Evolutionary conservation across 2,113 vertebrate species (phyloP).

Genomic region (Alligator sinensis): DNA sequence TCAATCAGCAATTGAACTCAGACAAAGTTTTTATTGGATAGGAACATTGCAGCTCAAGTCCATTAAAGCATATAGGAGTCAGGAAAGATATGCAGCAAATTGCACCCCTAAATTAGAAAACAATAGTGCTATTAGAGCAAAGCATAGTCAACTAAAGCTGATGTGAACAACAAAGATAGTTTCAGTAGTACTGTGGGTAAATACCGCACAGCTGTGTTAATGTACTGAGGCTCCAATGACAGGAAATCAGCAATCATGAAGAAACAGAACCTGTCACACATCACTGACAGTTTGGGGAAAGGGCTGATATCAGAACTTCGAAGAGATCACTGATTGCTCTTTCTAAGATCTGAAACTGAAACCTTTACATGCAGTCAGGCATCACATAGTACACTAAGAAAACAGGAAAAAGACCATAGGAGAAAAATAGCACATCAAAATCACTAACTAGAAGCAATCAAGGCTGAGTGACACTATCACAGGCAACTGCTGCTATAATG

Average conservation of each 20-base stretch:
- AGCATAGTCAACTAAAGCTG: neutral
- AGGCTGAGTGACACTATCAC: neutral
- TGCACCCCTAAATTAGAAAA: neutral
- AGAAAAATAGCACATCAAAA: neutral
- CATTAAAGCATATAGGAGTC: neutral
- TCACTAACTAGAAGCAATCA: too few species aligned
- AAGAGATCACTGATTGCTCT: neutral
- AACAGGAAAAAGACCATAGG: neutral
- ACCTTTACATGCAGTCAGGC: neutral
- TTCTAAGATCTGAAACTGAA: neutral
- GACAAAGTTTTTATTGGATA: neutral
- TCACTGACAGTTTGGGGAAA: neutral
- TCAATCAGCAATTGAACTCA: neutral
- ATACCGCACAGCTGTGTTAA: neutral
- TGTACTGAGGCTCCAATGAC: neutral
- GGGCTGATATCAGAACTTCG: neutral
- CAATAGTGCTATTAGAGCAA: neutral
- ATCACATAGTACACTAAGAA: neutral
- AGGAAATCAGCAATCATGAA: neutral
- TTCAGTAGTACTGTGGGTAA: fast-evolving
- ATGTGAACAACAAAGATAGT: neutral
- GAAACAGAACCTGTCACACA: neutral
- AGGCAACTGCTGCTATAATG: neutral
- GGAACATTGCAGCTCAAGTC: neutral
- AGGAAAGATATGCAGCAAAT: neutral